Percentiles rank a stretch among this genome's conserved stretches.
Conservation (phyloP, 2,888 invertebrate genomes). For the Deilephila elpenor region DNA sequence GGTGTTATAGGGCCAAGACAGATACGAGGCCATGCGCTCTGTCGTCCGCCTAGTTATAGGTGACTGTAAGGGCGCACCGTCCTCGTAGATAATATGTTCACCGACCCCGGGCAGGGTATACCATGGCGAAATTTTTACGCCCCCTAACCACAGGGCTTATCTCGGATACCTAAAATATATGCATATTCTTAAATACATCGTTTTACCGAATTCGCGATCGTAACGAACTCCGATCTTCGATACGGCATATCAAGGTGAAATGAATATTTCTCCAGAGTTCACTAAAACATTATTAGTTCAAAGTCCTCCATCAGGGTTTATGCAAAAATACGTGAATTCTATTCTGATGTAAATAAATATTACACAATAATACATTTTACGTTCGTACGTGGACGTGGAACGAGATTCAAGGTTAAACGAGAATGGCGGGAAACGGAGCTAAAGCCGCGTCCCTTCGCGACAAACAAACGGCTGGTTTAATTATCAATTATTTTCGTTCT, state of each 20-base stretch:
- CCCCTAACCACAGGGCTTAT: too few species aligned
- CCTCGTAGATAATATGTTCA: too few species aligned
- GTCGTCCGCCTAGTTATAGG: too few species aligned
- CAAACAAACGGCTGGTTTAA: constrained; percentile 28
- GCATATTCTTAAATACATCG: too few species aligned
- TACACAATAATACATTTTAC: constrained; percentile 63
- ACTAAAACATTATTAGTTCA: constrained; percentile 32
- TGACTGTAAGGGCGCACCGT: too few species aligned
- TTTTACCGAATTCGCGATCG: too few species aligned
- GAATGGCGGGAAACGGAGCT: constrained; percentile 69
- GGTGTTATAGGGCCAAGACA: too few species aligned
- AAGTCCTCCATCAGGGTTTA: constrained; percentile 30
- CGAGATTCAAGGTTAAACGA: constrained; percentile 67
- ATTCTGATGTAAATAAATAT: constrained; percentile 66
- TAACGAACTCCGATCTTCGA: background rate
- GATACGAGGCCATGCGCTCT: too few species aligned
- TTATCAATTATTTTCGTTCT: constrained; percentile 36
- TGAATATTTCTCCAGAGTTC: background rate
- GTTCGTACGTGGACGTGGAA: constrained; percentile 66
- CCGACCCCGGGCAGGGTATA: too few species aligned
- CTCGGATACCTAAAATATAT: too few species aligned
- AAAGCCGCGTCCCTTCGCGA: constrained; percentile 42
- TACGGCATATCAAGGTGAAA: constrained; percentile 13
- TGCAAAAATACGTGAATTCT: constrained; percentile 60
- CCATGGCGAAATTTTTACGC: too few species aligned